Base-by-base conservation (phyloP, 2,113 vertebrate species). In the Oryzias woworae region DNA sequence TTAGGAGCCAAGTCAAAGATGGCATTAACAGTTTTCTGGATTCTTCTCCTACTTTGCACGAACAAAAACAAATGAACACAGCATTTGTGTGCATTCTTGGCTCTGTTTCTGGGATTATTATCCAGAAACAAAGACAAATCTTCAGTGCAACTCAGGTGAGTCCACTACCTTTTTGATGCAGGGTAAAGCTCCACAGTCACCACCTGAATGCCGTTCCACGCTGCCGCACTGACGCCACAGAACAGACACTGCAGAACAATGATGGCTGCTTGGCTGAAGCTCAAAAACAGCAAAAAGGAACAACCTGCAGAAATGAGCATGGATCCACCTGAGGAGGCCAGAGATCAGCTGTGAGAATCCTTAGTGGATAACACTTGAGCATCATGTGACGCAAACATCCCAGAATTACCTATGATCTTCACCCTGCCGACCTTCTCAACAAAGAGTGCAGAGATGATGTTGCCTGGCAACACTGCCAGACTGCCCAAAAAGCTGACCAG, bases 191-290 rank as follows among this genome's bases (percentile, higher is more conserved):
- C 96, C 85, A 98, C 96, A 0, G 96, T 98, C 84, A 98, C 94
- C 59, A 99, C 96, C 2, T 98, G 93, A 54, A 99, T 93, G 20
- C 96, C 95, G 0, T 98, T 99, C 96, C 96, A 99, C 36, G 96
- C 95, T 0, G 96, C 96, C 0, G 93, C 97, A 67, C 95, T 98
- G 82, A 95, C 93, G 1, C 96, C 95, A 0, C 94, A 97, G 85
- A 98, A 98, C 48, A 99, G 90, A 86, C 96, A 99, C 84, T 98
- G 97, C 92, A 95, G 92, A 42, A 94, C 94, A 0, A 99, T 98
- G 92, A 98, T 98, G 0, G 94, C 95, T 0, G 96, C 93, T 69
- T 98, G 94, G 0, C 93, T 98, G 81, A 95, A 95, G 75, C 96
- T 96, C 2, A 99, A 92, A 36, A 98, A 98, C 26, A 99, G 92